Evolutionary conservation across 2,888 invertebrate genomes (phyloP), one percentile per base, ranked within the genome.

Genomic region (Esperia sulphurella): DNA sequence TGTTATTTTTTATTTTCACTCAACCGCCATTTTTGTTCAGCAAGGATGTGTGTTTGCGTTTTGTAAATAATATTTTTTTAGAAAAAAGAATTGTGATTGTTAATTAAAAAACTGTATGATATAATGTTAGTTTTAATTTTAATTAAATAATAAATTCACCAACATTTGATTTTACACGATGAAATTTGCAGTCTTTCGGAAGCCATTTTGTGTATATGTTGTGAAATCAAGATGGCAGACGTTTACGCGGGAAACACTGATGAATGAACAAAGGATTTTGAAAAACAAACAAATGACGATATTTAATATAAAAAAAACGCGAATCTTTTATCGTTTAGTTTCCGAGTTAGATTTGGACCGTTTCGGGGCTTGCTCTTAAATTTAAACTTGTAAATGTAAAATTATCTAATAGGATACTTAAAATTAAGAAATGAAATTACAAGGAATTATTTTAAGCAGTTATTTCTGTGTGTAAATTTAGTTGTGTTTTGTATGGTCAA

Each of bases 361-460:
- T n/a, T 30, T 45, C 31, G 40, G 45, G 45, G 39, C 42, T 46
- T 29, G 9, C 21, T 35, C n/a, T 35, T 35, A 1, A 3, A n/a
- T 35, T 33, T n/a, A 35, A 35, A 35, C 3, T 21, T 35, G 35
- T 9, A 10, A 31, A 31, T 8, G 31, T 10, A 31, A 31, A 31
- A 2, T 8, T 10, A 41, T 21, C 28, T 35, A 42, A 9, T 35
- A 35, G 48, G 48, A 53, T 51, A 45, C 37, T 43, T 37, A 35
- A 35, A 43, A 21, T 35, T 35, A 45, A 29, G 38, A 29, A 45
- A 59, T 53, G 54, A 55, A 55, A 55, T 58, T 63, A 65, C 65
- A 65, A 65, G 67, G 67, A 65, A 65, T 68, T 63, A 63, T 58
- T 62, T 62, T 67, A 67, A 67, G 64, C 55, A 41, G 51, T 55